These are phyloP conservation scores for Drosophila suboccidentalis DNA, from an alignment of 2,888 invertebrate species.

Conservation along the genomic window DNA sequence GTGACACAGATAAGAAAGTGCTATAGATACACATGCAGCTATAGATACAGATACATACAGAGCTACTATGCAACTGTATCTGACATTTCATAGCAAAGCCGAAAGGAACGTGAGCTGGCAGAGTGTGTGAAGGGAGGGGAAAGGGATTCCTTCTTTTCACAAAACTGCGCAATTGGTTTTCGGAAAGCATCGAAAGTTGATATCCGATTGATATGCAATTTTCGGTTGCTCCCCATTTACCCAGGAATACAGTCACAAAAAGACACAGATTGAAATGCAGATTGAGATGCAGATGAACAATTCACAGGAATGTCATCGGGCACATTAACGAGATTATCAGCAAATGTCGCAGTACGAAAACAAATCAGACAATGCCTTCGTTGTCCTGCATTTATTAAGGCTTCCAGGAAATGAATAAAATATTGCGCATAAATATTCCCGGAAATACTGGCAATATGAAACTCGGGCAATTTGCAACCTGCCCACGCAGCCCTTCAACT, in stretches of 20 bases:
- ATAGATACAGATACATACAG: conserved; percentile 21
- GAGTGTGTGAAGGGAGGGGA: background rate
- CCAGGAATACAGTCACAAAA: background rate
- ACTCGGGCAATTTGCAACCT: conserved; percentile 24
- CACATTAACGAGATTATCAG: conserved; percentile 40
- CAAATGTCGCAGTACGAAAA: background rate
- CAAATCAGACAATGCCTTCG: conserved; percentile 21
- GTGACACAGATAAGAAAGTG: conserved; percentile 41
- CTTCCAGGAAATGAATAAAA: conserved; percentile 56
- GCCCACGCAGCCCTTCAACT: conserved; percentile 7
- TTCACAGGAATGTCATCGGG: conserved; percentile 26
- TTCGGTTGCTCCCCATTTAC: conserved; percentile 16
- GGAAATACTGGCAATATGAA: conserved; percentile 26
- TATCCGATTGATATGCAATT: conserved; percentile 66
- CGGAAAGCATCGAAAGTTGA: conserved; percentile 56
- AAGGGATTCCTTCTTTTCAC: background rate
- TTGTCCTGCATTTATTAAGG: conserved; percentile 44
- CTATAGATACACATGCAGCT: conserved; percentile 18
- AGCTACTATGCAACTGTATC: conserved; percentile 47
- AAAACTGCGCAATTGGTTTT: conserved; percentile 70
- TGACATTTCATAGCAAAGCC: conserved; percentile 23
- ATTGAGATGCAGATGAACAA: conserved; percentile 3
- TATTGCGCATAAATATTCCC: conserved; percentile 48
- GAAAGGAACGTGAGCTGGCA: background rate
- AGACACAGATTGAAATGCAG: conserved; percentile 2